Evolutionary conservation across 2,888 invertebrate genomes (phyloP).

Genomic region (Sycophila texana): DNA sequence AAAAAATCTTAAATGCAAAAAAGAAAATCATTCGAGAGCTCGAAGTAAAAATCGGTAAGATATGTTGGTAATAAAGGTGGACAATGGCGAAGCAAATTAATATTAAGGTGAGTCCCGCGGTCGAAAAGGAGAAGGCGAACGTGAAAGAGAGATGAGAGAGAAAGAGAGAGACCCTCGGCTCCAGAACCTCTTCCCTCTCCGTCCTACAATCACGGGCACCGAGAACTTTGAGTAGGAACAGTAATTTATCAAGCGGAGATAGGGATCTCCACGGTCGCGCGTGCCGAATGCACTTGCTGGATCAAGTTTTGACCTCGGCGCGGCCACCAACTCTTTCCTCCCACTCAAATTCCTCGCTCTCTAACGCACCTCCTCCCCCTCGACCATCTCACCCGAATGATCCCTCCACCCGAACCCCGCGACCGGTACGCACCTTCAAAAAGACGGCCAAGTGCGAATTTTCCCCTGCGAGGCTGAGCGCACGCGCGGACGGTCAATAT

Average conservation of each 20-base stretch:
- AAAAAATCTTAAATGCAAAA: conserved; percentile 25
- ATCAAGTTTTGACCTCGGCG: conserved; percentile 68
- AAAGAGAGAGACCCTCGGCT: not conserved
- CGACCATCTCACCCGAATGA: not conserved
- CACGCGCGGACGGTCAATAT: conserved; percentile 45
- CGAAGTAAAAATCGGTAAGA: conserved; percentile 69
- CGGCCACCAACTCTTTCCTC: not conserved
- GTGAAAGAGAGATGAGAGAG: too few species aligned
- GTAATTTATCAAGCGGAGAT: conserved; percentile 74
- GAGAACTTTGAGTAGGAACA: conserved; percentile 66
- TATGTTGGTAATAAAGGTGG: conserved; percentile 73
- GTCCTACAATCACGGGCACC: conserved; percentile 24
- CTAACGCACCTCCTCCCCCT: not conserved
- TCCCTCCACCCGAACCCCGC: not conserved
- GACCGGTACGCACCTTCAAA: not conserved
- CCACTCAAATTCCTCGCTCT: not conserved
- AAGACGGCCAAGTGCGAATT: too few species aligned
- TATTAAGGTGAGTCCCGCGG: conserved; percentile 68
- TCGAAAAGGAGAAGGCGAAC: conserved; percentile 2
- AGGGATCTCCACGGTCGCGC: conserved; percentile 73
- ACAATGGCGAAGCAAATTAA: conserved; percentile 74
- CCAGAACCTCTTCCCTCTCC: not conserved
- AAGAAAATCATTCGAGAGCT: conserved; percentile 47
- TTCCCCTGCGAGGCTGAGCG: not conserved
- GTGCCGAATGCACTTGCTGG: conserved; percentile 63